These are phyloP conservation scores for Apodemus speciosus DNA, from an alignment of 2,113 vertebrate species.

Conservation along the genomic window DNA sequence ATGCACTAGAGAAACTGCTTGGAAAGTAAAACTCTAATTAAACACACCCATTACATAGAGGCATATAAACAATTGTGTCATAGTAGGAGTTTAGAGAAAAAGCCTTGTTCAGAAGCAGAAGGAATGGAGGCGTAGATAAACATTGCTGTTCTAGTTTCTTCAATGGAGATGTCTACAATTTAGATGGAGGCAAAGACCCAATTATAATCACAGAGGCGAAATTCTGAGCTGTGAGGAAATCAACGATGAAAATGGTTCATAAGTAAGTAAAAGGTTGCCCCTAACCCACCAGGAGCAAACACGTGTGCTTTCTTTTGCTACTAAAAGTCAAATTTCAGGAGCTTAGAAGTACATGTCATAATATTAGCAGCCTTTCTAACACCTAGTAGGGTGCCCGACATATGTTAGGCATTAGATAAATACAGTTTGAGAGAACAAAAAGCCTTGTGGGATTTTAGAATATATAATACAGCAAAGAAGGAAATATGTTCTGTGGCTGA, in stretches of 20 bases:
- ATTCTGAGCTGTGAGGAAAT: slow-evolving; percentile 4
- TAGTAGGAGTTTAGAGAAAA: not conserved
- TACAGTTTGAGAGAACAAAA: not conserved
- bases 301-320: not conserved
- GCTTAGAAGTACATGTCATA: not conserved
- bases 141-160: not conserved
- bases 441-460: not conserved
- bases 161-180: not conserved
- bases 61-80: not conserved
- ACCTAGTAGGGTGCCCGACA: not conserved
- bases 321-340: not conserved
- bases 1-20: not conserved
- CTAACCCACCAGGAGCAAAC: not conserved
- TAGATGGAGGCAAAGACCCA: not conserved
- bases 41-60: not conserved
- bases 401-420: not conserved
- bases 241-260: not conserved
- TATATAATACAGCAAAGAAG: not conserved
- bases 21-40: not conserved
- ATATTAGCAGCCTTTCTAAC: not conserved
- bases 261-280: not conserved
- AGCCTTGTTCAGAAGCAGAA: not conserved
- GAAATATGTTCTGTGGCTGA: not conserved
- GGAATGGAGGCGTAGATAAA: too few species aligned
- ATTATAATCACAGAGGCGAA: not conserved